Evolutionary conservation across 2,113 vertebrate species (phyloP), one percentile per base, ranked within the genome.

Genomic region (Platichthys stellatus): DNA sequence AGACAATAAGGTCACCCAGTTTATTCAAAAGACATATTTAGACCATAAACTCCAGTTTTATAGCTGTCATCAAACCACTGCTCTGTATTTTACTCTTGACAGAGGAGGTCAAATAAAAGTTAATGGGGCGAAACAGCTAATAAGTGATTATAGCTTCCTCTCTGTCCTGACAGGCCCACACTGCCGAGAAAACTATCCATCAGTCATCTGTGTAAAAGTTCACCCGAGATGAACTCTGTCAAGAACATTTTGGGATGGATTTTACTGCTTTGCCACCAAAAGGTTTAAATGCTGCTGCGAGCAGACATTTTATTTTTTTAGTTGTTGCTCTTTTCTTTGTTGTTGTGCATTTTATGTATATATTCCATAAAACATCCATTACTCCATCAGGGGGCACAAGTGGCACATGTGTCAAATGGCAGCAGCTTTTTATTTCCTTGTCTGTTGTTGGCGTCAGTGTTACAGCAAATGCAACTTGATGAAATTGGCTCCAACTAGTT

Each of bases 351-450:
- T 45, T 24, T 10, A 62, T n/a, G 11, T 45, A 49, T 15, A 12
- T 17, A 26, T 28, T 15, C 23, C 1, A 13, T 18, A 4, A 47
- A 28, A 31, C 26, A 60, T 40, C 47, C 7, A 43, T 57, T 14
- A 20, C 35, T 61, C 15, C 59, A 61, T 35, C 63, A n/a, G 26
- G 20, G 47, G 7, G 40, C 51, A 28, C 40, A 73, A n/a, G 62
- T 53, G 47, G 68, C 53, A 66, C 28, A 62, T 20, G 28, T 60
- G 53, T 28, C 3, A 13, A 40, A 45, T 53, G 69, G 13, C 7
- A 85, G 53, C 17, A 77, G 51, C 60, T 57, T 14, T 10, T 56
- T 18, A 10, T 45, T 51, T n/a, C 3, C 12, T 18, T 63, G 38
- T 17, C 3, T 59, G 18, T 13, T 62, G 5, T n/a, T 63, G 3